Conservation (phyloP, 2,113 vertebrate species). For the Platycercus adscitus region DNA sequence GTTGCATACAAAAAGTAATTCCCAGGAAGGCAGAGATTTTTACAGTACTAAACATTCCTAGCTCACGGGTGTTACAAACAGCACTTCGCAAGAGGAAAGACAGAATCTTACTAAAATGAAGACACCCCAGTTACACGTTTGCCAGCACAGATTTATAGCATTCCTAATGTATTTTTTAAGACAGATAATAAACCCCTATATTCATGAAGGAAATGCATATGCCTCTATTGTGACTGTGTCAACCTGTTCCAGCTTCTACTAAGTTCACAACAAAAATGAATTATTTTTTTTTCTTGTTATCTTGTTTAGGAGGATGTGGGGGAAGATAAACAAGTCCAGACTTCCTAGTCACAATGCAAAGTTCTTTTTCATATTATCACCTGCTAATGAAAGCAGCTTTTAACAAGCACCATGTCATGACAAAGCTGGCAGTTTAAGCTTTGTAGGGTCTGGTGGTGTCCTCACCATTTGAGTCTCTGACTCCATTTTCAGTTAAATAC, state of each 20-base stretch:
- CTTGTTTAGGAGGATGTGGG: neutral
- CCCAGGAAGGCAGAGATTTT: neutral
- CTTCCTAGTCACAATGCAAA: neutral
- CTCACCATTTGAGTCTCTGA: neutral
- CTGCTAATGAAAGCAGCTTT: neutral
- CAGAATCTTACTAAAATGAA: neutral
- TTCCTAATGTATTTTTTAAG: neutral
- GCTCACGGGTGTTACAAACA: neutral
- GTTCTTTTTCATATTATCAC: neutral
- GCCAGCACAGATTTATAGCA: neutral
- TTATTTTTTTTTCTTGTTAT: neutral
- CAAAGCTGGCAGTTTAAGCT: neutral
- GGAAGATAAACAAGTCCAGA: neutral
- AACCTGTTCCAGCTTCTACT: neutral
- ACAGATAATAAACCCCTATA: neutral
- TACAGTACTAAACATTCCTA: neutral
- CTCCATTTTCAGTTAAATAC: neutral
- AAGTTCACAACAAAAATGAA: neutral
- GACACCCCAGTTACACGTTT: accelerated
- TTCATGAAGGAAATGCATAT: neutral
- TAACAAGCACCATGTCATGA: neutral
- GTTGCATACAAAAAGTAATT: neutral
- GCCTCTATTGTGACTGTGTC: neutral
- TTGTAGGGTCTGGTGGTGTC: neutral
- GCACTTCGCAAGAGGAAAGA: neutral